A percentile compares a stretch with the other conserved stretches of the same genome.
phyloP scores from a whole-genome alignment of 2,113 vertebrate genomes.

The Amphiprion percula region DNA sequence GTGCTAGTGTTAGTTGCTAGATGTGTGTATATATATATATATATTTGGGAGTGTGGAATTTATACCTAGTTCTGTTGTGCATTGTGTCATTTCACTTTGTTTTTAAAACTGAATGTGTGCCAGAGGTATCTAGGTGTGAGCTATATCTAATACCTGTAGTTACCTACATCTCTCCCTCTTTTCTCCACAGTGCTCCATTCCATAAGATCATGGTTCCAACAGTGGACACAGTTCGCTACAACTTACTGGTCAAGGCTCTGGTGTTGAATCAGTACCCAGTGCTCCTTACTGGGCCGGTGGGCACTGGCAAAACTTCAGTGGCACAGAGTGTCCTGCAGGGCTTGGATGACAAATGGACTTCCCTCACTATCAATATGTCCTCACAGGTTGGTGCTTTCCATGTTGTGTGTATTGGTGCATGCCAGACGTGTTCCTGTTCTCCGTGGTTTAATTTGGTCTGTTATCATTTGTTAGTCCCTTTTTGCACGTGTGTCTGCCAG shows the following conservation, averaged over 20 bases:
- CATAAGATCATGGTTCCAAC: constrained; percentile 93
- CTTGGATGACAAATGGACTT: constrained; percentile 86
- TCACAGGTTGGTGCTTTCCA: constrained; percentile 85
- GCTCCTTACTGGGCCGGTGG: constrained; percentile 89
- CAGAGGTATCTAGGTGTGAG: neutral
- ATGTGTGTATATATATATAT: neutral
- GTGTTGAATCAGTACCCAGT: constrained; percentile 86
- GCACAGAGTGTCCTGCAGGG: constrained; percentile 88
- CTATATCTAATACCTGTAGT: neutral
- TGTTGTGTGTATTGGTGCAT: neutral
- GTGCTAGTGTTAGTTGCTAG: neutral
- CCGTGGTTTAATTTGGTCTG: too few species aligned
- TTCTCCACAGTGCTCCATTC: constrained; percentile 85
- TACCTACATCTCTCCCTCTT: neutral
- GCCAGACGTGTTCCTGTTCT: neutral
- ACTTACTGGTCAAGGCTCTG: constrained; percentile 88
- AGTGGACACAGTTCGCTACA: constrained; percentile 90
- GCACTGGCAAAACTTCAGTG: constrained; percentile 92
- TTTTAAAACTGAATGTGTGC: neutral
- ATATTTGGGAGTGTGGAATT: neutral
- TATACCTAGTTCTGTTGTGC: neutral
- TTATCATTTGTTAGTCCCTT: too few species aligned
- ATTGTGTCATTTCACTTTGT: neutral
- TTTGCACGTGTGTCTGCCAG: too few species aligned
- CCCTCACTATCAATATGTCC: constrained; percentile 91